Evolutionary conservation across 2,113 vertebrate genomes (phyloP).

Genomic region (Pipra filicauda): DNA sequence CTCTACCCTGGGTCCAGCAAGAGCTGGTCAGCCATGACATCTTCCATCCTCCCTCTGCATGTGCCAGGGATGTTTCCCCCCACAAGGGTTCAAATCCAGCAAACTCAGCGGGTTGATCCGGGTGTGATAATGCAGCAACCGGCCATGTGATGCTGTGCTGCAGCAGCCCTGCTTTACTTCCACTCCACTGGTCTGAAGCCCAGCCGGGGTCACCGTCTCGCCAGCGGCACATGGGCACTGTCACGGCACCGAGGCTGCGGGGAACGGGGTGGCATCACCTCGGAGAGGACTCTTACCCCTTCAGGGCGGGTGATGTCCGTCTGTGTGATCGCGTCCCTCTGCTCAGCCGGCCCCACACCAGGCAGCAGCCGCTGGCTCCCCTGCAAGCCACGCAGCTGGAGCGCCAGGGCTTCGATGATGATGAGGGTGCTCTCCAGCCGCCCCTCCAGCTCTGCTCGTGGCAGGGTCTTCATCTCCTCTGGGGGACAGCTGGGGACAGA

Average conservation of each 20-base stretch:
- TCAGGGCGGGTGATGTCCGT: conserved; percentile 75
- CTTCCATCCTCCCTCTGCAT: accelerated
- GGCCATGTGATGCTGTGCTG: neutral
- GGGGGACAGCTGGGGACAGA: conserved; percentile 71
- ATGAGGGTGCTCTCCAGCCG: conserved; percentile 83
- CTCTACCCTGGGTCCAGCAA: neutral
- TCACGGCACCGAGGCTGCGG: accelerated
- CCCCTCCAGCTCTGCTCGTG: conserved; percentile 82
- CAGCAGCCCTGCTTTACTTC: neutral
- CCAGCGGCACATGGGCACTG: neutral
- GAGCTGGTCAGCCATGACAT: neutral
- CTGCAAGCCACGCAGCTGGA: conserved; percentile 76
- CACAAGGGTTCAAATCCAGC: neutral
- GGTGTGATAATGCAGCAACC: accelerated
- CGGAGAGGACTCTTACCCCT: conserved; percentile 66
- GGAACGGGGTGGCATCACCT: neutral
- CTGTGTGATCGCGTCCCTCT: conserved; percentile 80
- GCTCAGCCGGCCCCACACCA: conserved; percentile 65
- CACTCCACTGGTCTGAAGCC: neutral
- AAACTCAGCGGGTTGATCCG: neutral
- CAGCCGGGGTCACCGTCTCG: accelerated
- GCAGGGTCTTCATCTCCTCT: conserved; percentile 76
- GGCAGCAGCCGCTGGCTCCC: neutral
- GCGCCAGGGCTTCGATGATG: conserved; percentile 87
- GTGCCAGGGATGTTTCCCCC: neutral